Evolutionary conservation across 1,140 invertebrate genomes (phyloP).

Genomic region (Manduca sexta): DNA sequence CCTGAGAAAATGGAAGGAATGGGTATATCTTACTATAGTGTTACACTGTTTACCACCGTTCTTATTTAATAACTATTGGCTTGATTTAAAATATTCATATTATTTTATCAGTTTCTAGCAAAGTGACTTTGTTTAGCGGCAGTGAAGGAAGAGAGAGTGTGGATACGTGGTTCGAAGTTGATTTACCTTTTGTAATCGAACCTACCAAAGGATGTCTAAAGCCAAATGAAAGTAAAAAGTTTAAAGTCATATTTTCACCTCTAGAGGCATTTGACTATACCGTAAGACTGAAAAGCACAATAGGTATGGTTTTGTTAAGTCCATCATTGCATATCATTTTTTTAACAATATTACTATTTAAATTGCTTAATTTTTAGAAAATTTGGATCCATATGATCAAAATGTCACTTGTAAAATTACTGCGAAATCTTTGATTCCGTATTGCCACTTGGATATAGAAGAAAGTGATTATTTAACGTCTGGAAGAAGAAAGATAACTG

Average conservation of each 20-base stretch:
- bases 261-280: slow-evolving; percentile 54
- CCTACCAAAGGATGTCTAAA: slow-evolving; percentile 46
- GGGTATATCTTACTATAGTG: too few relatives aligned
- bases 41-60: too few relatives aligned
- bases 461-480: slow-evolving; percentile 71
- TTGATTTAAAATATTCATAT: too few relatives aligned
- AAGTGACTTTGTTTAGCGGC: slow-evolving; percentile 52
- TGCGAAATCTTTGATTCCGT: slow-evolving; percentile 68
- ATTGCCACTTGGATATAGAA: slow-evolving; percentile 72
- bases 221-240: slow-evolving; percentile 34
- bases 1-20: too few relatives aligned
- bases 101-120: slow-evolving; percentile 37
- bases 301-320: slow-evolving; percentile 45
- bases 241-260: slow-evolving; percentile 52
- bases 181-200: slow-evolving; percentile 51
- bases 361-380: slow-evolving; percentile 33
- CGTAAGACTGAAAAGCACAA: slow-evolving; percentile 48
- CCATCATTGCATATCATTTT: too few relatives aligned
- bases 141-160: slow-evolving; percentile 43
- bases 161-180: slow-evolving; percentile 61
- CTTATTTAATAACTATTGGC: too few relatives aligned
- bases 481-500: slow-evolving; percentile 50
- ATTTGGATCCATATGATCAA: slow-evolving; percentile 56
- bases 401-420: slow-evolving; percentile 48
- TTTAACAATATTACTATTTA: slow-evolving; percentile 10